phyloP scores from a whole-genome alignment of 2,113 vertebrate species.

The Parotia lawesii region DNA sequence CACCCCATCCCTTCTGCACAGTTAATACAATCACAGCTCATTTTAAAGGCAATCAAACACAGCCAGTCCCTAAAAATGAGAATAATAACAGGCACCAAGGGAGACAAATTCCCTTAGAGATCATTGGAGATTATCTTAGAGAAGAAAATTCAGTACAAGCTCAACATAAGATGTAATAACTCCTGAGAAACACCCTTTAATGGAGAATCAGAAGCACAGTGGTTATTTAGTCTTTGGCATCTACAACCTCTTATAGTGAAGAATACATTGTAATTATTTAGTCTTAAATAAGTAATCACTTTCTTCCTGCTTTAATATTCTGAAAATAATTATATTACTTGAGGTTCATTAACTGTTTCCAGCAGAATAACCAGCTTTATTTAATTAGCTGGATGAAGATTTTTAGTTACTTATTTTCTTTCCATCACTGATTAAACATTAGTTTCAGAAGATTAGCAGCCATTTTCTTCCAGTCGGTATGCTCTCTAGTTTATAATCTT shows the following conservation, averaged over 20 bases:
- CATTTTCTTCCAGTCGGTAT: conserved; percentile 42
- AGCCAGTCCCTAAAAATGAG: conserved; percentile 1
- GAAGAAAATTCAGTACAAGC: background rate
- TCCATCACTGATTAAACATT: conserved; percentile 63
- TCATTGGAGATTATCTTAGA: conserved; percentile 8
- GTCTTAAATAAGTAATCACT: conserved; percentile 62
- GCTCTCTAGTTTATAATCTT: conserved; percentile 10
- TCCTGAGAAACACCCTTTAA: conserved; percentile 6
- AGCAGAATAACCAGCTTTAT: conserved; percentile 61
- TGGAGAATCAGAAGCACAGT: background rate
- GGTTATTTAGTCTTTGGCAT: conserved; percentile 28
- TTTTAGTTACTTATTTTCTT: conserved; percentile 58
- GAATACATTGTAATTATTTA: conserved; percentile 59
- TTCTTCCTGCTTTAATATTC: conserved; percentile 61
- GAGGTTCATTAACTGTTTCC: conserved; percentile 65
- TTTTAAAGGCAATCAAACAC: conserved; percentile 24
- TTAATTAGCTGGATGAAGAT: conserved; percentile 63
- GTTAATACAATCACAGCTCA: background rate
- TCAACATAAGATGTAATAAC: background rate
- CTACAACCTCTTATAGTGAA: conserved; percentile 24
- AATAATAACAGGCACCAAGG: background rate
- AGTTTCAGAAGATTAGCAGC: conserved; percentile 55
- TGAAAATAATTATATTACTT: conserved; percentile 66
- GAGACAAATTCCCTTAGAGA: conserved; percentile 36
- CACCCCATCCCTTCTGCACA: background rate